phyloP scores from a whole-genome alignment of 2,113 vertebrate genomes.

The Camelus dromedarius region DNA sequence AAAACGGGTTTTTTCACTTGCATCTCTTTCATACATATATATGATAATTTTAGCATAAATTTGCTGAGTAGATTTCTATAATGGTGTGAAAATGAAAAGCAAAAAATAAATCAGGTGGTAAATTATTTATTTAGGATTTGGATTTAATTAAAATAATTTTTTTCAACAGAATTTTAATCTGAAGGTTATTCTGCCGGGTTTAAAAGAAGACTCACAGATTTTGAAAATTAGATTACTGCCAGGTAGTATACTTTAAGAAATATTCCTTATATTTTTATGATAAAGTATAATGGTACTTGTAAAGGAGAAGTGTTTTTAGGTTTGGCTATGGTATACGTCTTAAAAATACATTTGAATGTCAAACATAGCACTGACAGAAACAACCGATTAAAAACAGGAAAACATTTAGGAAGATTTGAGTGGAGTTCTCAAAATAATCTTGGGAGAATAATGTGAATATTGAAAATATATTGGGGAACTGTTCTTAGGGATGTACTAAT shows the following conservation, averaged over 20 bases:
- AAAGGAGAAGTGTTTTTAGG: not conserved
- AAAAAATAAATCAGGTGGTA: not conserved
- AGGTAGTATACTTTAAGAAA: conserved; percentile 87
- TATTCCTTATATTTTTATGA: conserved; percentile 46
- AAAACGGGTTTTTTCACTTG: not conserved
- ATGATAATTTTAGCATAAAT: conserved; percentile 33
- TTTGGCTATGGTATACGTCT: not conserved
- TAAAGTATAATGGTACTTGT: not conserved
- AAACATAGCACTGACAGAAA: conserved; percentile 6
- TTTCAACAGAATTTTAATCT: conserved; percentile 90
- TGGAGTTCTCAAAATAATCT: not conserved
- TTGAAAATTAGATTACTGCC: conserved; percentile 91
- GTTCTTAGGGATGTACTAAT: not conserved
- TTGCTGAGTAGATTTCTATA: conserved; percentile 43
- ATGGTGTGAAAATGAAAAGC: conserved; percentile 43
- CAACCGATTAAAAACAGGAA: not conserved
- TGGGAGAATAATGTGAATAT: conserved; percentile 41
- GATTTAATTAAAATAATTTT: conserved; percentile 74
- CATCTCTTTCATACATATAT: not conserved
- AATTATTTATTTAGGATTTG: conserved; percentile 17
- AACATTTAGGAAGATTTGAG: not conserved
- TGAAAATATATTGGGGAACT: not conserved
- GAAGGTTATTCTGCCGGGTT: conserved; percentile 91
- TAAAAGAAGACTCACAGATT: conserved; percentile 89
- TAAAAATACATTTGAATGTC: conserved; percentile 19